Evolutionary conservation across 2,797 vertebrate genomes (phyloP).

Genomic region (Mico argentatus): DNA sequence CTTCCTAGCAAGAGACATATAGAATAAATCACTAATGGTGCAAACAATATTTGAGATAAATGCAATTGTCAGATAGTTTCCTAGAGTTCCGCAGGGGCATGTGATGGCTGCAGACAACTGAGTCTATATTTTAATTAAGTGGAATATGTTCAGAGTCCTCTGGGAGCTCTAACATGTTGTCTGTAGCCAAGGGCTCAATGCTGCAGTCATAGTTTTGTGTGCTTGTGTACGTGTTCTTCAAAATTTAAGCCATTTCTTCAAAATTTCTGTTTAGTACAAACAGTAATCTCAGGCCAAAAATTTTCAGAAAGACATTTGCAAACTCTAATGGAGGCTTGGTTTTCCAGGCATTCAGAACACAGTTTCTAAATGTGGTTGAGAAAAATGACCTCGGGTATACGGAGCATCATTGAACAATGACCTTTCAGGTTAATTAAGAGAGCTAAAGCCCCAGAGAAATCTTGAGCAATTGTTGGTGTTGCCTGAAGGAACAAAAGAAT

Average conservation of each 20-base stretch:
- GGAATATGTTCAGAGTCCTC: neutral
- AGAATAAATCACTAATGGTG: constrained; percentile 21
- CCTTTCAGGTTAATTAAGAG: constrained; percentile 38
- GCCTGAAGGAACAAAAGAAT: neutral
- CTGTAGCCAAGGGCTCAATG: neutral
- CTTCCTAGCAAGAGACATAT: constrained; percentile 18
- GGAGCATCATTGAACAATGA: neutral
- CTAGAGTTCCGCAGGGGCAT: constrained; percentile 9
- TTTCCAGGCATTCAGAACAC: neutral
- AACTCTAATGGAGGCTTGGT: neutral
- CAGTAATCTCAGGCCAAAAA: neutral
- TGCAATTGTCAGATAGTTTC: constrained; percentile 41
- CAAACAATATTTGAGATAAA: constrained; percentile 26
- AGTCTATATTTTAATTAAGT: constrained; percentile 42
- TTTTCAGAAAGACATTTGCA: neutral
- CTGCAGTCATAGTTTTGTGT: neutral
- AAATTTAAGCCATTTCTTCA: constrained; percentile 40
- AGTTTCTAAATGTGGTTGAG: neutral
- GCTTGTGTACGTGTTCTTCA: neutral
- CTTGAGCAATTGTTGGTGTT: neutral
- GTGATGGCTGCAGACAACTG: neutral
- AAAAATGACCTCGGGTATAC: neutral
- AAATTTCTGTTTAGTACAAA: neutral
- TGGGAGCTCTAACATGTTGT: neutral
- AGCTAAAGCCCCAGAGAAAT: neutral